These are phyloP conservation scores for Paracanthobrama guichenoti DNA, from an alignment of 2,113 vertebrate genomes.

Conservation along the genomic window DNA sequence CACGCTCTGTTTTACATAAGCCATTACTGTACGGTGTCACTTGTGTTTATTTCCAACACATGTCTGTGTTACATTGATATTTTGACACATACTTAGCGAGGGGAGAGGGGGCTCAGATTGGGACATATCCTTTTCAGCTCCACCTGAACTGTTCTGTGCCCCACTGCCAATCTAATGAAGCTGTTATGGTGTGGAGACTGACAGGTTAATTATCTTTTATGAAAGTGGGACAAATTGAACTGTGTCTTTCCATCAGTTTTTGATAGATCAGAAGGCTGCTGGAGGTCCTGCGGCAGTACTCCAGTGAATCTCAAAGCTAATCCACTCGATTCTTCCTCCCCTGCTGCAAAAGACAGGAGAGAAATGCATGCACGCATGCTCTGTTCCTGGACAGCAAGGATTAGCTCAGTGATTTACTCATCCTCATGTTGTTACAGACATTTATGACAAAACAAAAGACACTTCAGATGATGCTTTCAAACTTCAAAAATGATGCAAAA, in stretches of 20 bases:
- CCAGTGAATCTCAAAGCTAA: constrained; percentile 82
- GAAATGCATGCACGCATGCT: constrained; percentile 56
- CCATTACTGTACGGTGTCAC: constrained; percentile 60
- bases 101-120: constrained; percentile 50
- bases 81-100: constrained; percentile 78
- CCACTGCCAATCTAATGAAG: constrained; percentile 92
- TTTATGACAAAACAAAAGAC: neutral
- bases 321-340: constrained; percentile 82
- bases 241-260: constrained; percentile 97
- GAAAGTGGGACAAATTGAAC: constrained; percentile 99
- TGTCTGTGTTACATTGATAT: constrained; percentile 71
- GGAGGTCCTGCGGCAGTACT: constrained; percentile 81
- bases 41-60: constrained; percentile 53
- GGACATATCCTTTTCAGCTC: constrained; percentile 55
- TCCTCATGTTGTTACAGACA: neutral
- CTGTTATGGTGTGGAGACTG: constrained; percentile 92
- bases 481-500: neutral
- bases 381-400: neutral
- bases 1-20: constrained; percentile 54
- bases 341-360: constrained; percentile 61
- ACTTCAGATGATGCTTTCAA: neutral
- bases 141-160: constrained; percentile 75
- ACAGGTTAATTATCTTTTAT: constrained; percentile 99
- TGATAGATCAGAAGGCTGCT: constrained; percentile 84
- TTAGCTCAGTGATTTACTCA: neutral